These are phyloP conservation scores for Rhinogobio ventralis DNA, from an alignment of 2,797 vertebrate genomes.

Conservation along the genomic window DNA sequence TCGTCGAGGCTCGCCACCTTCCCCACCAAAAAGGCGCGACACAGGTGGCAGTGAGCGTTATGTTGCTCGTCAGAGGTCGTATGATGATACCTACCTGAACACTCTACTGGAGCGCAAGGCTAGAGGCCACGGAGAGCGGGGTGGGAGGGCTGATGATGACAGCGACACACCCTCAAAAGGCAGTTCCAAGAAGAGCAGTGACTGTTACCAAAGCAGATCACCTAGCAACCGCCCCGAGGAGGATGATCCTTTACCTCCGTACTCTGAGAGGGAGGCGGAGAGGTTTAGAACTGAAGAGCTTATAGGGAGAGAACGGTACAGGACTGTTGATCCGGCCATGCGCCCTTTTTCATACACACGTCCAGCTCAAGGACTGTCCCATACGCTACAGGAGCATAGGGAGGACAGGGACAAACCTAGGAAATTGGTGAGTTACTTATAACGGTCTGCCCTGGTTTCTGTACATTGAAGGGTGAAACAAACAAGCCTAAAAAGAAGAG, in stretches of 20 bases:
- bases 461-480: conserved; percentile 5
- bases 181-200: conserved; percentile 84
- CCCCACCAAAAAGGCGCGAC: conserved; percentile 82
- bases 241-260: conserved; percentile 91
- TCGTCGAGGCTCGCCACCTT: conserved; percentile 81
- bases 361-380: conserved; percentile 72
- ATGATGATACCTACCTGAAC: conserved; percentile 86
- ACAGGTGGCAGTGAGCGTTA: conserved; percentile 83
- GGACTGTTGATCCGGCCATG: conserved; percentile 69
- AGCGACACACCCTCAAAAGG: conserved; percentile 90
- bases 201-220: conserved; percentile 80
- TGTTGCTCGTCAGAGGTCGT: conserved; percentile 65
- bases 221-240: conserved; percentile 83
- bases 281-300: conserved; percentile 73
- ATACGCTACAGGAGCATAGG: conserved; percentile 83
- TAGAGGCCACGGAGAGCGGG: conserved; percentile 77
- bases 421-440: conserved; percentile 92
- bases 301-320: conserved; percentile 64
- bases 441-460: conserved; percentile 56
- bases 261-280: conserved; percentile 85
- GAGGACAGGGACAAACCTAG: conserved; percentile 87
- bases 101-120: conserved; percentile 86
- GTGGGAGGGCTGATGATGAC: conserved; percentile 78
- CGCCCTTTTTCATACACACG: conserved; percentile 82
- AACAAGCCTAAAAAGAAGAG: conserved; percentile 1